phyloP scores from a whole-genome alignment of 1,140 invertebrate genomes.

The Theocolax elegans region DNA sequence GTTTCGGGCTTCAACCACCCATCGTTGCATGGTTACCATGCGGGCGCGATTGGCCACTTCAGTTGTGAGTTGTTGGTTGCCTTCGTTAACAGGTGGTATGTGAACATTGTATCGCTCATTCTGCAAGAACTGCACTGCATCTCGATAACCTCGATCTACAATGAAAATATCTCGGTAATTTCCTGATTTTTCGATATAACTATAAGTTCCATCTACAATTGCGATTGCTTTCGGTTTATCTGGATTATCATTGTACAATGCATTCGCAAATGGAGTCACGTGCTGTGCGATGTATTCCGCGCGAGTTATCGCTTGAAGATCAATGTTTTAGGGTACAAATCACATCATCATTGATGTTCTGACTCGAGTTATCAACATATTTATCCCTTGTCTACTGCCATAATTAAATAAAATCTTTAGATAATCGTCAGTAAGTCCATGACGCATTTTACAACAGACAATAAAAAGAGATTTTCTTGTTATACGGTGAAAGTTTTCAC shows the following conservation, averaged over 20 bases:
- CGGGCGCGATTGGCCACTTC: conserved; percentile 25
- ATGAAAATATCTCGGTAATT: conserved; percentile 24
- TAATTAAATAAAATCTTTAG: no score
- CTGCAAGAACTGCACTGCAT: no score
- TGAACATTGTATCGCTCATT: background rate
- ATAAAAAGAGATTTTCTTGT: background rate
- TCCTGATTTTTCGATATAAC: conserved; percentile 24
- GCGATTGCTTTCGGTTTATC: conserved; percentile 16
- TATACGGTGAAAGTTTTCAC: conserved; percentile 16
- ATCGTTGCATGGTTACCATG: conserved; percentile 28
- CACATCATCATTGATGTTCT: no score
- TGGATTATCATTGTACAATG: conserved; percentile 26
- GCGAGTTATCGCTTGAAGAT: background rate
- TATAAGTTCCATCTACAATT: conserved; percentile 27
- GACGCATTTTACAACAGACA: no score
- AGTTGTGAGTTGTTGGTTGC: conserved; percentile 22
- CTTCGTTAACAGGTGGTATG: conserved; percentile 26
- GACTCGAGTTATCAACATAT: no score
- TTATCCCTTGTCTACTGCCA: no score
- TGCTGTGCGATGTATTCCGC: conserved; percentile 17
- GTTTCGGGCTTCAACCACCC: conserved; percentile 25
- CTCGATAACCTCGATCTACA: no score
- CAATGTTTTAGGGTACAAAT: no score
- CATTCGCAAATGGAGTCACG: conserved; percentile 30
- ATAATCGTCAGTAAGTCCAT: no score